Evolutionary conservation across 2,113 vertebrate genomes (phyloP), one percentile per base, ranked within the genome.

Genomic region (Stomatorhinus ivindoensis): DNA sequence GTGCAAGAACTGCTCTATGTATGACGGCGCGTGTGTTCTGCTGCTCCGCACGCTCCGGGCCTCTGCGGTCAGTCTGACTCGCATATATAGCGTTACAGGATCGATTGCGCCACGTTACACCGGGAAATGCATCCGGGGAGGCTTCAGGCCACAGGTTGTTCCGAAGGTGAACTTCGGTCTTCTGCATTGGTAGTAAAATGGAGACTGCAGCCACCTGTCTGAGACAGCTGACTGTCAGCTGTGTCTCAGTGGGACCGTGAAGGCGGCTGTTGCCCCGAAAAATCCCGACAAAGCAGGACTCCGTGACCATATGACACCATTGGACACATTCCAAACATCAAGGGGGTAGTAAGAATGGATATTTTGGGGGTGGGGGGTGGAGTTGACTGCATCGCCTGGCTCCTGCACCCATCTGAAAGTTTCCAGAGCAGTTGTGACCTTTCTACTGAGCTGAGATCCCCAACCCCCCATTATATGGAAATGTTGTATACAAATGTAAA

Each of bases 151-250:
- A 1, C 27, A 31, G 31, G 31, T 39, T 76, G 6, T 76, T 39
- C 1, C 2, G 27, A 35, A 42, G 17, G 15, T 76, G 73, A 42
- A 39, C 31, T 17, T 11, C 2, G 31, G 31, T 17, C 27, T 17
- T 31, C 69, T 15, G 13, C 35, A 35, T 27, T 35, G 15, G 35
- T 42, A 2, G 73, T 42, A 19, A 5, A 7, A 80, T 42, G 73
- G 73, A 4, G 35, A 9, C 3, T 0, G 2, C 88, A 53, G 88
- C 24, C 53, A 31, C 83, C 47, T 88, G 58, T 86, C 53, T 76
- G 39, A 31, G 47, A 35, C 90, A 86, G 87, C 46, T 76, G 83
- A 86, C 46, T 3, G n/a, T 69, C 90, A 86, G 87, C 24, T 76
- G 61, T 85, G 44, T 47, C 53, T 44, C 44, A 31, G 9, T 46